These are phyloP conservation scores for Aquatica leii DNA, from an alignment of 2,888 invertebrate genomes.

Conservation along the genomic window DNA sequence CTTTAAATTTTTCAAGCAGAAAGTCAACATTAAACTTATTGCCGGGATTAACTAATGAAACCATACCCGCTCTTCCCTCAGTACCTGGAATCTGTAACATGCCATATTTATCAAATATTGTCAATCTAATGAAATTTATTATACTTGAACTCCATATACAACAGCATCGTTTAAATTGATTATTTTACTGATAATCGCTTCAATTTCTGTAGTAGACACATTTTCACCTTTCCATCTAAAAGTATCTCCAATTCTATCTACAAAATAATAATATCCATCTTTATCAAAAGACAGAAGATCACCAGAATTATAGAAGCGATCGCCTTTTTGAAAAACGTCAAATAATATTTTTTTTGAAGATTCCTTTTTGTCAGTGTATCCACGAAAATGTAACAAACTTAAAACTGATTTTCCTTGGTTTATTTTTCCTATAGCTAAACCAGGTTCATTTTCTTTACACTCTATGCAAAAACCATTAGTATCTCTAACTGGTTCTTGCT, in stretches of 20 bases:
- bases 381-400: constrained; percentile 69
- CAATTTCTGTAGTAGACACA: constrained; percentile 95
- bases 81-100: constrained; percentile 67
- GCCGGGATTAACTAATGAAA: constrained; percentile 75
- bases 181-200: constrained; percentile 77
- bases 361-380: constrained; percentile 72
- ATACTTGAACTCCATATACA: constrained; percentile 91
- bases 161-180: constrained; percentile 71
- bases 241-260: constrained; percentile 87
- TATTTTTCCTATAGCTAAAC: constrained; percentile 82
- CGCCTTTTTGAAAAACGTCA: constrained; percentile 82
- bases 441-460: constrained; percentile 86
- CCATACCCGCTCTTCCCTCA: constrained; percentile 94
- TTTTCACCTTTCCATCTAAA: constrained; percentile 97
- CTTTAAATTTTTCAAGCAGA: neutral
- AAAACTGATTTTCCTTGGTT: constrained; percentile 57
- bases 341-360: constrained; percentile 75
- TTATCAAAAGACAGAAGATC: constrained; percentile 92
- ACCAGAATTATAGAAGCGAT: constrained; percentile 89
- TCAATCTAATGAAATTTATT: constrained; percentile 1
- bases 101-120: too few species aligned
- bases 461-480: constrained; percentile 76
- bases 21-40: neutral
- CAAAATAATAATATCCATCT: constrained; percentile 90
- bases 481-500: constrained; percentile 77